Conservation (phyloP, 2,113 vertebrate species). For the Australoheros scitulus region DNA sequence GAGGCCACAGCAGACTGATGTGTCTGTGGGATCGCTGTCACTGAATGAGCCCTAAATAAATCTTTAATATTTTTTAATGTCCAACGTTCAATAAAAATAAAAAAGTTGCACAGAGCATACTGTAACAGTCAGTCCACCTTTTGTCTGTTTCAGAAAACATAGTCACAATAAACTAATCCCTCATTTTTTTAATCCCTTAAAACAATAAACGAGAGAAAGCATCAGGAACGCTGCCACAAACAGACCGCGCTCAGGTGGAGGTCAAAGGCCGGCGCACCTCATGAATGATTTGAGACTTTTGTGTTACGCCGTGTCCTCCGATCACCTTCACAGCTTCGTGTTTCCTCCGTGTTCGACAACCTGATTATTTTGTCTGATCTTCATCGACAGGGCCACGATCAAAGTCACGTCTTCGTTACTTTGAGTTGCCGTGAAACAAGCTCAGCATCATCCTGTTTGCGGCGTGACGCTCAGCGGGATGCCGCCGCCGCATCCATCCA, state of each 20-base stretch:
- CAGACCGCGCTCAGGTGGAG: background rate
- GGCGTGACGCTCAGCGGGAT: constrained; percentile 12
- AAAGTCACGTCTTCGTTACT: background rate
- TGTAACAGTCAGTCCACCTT: background rate
- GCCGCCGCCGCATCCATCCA: background rate
- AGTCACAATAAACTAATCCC: background rate
- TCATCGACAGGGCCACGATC: constrained; percentile 4
- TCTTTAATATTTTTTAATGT: no score
- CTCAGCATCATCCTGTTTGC: constrained; percentile 47
- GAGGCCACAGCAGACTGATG: background rate
- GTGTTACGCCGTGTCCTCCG: background rate
- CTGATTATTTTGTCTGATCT: constrained; percentile 5
- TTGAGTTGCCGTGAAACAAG: constrained; percentile 29
- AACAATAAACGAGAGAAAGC: no score
- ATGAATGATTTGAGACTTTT: background rate
- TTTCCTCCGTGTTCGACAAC: constrained; percentile 3
- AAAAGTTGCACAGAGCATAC: no score
- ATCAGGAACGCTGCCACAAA: no score
- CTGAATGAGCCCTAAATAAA: background rate
- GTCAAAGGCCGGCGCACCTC: background rate
- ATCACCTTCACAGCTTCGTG: constrained; percentile 25
- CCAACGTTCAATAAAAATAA: no score
- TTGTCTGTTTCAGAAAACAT: background rate
- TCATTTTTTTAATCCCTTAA: no score
- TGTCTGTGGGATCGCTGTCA: no score